Conservation (phyloP, 2,113 vertebrate genomes). For the Ammospiza caudacuta region DNA sequence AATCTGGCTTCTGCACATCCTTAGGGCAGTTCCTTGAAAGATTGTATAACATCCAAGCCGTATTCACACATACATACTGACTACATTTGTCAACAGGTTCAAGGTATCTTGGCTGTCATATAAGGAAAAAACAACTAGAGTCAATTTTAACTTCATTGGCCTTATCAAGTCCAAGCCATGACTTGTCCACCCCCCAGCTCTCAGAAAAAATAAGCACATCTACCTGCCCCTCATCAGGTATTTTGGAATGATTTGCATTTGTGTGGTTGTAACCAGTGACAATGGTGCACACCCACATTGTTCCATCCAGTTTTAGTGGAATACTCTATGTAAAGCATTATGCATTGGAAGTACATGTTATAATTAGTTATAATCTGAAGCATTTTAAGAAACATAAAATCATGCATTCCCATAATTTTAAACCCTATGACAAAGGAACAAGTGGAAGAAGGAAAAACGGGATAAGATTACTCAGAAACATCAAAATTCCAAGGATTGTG, state of each 20-base stretch:
- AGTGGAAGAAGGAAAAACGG: not conserved
- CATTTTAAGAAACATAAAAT: not conserved
- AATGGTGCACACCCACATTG: not conserved
- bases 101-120: conserved; percentile 80
- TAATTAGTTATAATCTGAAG: not conserved
- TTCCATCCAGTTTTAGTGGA: not conserved
- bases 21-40: conserved; percentile 90
- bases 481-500: not conserved
- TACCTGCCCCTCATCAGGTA: not conserved
- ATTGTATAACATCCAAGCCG: conserved; percentile 89
- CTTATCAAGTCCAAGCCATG: fast-evolving
- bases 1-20: conserved; percentile 85
- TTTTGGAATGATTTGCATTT: not conserved
- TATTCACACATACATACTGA: conserved; percentile 91
- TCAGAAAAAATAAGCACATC: not conserved
- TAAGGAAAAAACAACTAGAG: not conserved
- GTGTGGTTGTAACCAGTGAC: not conserved
- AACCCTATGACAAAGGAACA: not conserved
- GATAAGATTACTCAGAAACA: not conserved
- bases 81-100: conserved; percentile 91
- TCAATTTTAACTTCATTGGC: not conserved
- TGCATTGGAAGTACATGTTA: not conserved
- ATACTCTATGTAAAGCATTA: not conserved
- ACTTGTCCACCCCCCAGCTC: not conserved
- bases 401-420: not conserved